A percentile compares a stretch with the other conserved stretches of the same genome.
phyloP scores from a whole-genome alignment of 2,113 vertebrate genomes.

The Beaufortia kweichowensis region DNA sequence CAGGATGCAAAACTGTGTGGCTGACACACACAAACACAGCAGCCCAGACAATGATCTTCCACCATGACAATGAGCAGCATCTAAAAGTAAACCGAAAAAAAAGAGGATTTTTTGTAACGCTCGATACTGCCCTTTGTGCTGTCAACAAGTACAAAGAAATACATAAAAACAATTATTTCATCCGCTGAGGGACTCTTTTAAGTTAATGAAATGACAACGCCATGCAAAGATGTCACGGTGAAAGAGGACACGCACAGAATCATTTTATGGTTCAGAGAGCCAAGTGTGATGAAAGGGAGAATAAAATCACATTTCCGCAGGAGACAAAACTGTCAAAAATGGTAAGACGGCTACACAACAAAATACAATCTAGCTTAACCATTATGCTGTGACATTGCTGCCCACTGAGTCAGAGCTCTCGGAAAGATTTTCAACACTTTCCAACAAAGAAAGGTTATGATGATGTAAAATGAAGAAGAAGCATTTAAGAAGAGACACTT shows the following conservation, averaged over 20 bases:
- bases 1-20: background rate
- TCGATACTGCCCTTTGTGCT: background rate
- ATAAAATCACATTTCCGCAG: slow-evolving; percentile 47
- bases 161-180: background rate
- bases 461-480: background rate
- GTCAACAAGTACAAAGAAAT: background rate
- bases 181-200: background rate
- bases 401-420: no score
- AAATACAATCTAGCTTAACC: background rate
- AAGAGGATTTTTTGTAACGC: no score
- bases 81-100: no score
- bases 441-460: no score
- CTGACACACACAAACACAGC: background rate
- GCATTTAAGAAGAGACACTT: background rate
- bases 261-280: slow-evolving; percentile 41
- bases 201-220: slow-evolving; percentile 22
- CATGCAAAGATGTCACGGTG: background rate
- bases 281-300: slow-evolving; percentile 22
- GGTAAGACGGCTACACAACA: background rate
- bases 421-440: no score
- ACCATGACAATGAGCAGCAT: no score
- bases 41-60: background rate
- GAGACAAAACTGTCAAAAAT: slow-evolving; percentile 14
- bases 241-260: slow-evolving; percentile 32
- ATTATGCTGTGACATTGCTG: no score